phyloP scores from a whole-genome alignment of 92 coral and sea anemone genomes.

The Bergia sp. region DNA sequence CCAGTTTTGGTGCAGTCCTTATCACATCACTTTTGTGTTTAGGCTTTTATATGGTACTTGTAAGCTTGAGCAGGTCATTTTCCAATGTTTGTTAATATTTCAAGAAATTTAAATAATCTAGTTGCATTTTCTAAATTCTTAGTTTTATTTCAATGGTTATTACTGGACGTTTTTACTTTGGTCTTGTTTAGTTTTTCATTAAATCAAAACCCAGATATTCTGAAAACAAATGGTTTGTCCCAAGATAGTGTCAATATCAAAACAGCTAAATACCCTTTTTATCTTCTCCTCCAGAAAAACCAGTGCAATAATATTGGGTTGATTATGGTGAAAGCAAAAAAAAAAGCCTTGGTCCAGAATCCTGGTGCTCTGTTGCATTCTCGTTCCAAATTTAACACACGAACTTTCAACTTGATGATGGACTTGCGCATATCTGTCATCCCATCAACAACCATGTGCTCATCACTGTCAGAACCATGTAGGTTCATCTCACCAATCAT shows the following conservation, averaged over 20 bases:
- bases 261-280: not conserved
- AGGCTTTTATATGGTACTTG: too few species aligned
- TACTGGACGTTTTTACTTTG: too few species aligned
- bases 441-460: slow-evolving; percentile 60
- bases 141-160: too few species aligned
- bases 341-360: slow-evolving; percentile 83
- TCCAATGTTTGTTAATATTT: too few species aligned
- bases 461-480: slow-evolving; percentile 60
- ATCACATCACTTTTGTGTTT: too few species aligned
- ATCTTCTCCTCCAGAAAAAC: slow-evolving; percentile 63
- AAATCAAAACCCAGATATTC: too few species aligned
- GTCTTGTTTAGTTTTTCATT: too few species aligned
- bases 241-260: too few species aligned
- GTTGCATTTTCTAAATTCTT: too few species aligned
- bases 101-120: too few species aligned
- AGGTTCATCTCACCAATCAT: slow-evolving; percentile 70
- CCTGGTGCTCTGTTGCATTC: slow-evolving; percentile 70
- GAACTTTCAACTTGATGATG: slow-evolving; percentile 64
- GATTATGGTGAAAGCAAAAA: slow-evolving; percentile 82
- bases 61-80: too few species aligned
- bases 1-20: too few species aligned
- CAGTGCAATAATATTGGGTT: slow-evolving; percentile 84
- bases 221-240: not conserved
- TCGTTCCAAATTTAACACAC: slow-evolving; percentile 75
- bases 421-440: slow-evolving; percentile 71